These are phyloP conservation scores for Aproaerema taeniolella DNA, from an alignment of 2,888 invertebrate genomes.

Conservation along the genomic window DNA sequence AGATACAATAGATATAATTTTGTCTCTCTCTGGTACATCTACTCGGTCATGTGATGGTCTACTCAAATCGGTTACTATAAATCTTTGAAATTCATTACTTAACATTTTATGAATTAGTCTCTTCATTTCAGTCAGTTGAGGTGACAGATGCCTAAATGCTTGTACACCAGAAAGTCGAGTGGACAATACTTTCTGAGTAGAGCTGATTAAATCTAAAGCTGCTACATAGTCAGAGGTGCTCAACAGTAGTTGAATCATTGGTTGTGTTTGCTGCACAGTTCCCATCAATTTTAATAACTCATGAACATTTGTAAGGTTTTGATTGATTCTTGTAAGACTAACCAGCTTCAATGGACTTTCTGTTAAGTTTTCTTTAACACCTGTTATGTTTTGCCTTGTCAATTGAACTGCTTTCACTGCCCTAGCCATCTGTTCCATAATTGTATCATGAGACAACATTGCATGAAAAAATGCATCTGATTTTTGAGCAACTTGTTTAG, in stretches of 20 bases:
- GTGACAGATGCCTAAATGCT: slow-evolving; percentile 96
- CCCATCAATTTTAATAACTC: slow-evolving; percentile 93
- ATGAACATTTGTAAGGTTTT: slow-evolving; percentile 81
- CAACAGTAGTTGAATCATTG: slow-evolving; percentile 95
- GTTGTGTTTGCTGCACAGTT: slow-evolving; percentile 98
- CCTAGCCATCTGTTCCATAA: slow-evolving; percentile 95
- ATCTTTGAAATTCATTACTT: slow-evolving; percentile 94
- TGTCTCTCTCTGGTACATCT: slow-evolving; percentile 88
- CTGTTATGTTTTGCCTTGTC: slow-evolving; percentile 85
- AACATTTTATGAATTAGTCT: slow-evolving; percentile 98
- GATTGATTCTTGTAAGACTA: slow-evolving; percentile 80
- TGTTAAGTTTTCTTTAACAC: slow-evolving; percentile 87
- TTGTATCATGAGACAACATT: slow-evolving; percentile 98
- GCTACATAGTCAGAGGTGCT: slow-evolving; percentile 98
- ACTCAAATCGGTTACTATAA: slow-evolving; percentile 94
- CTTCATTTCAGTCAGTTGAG: slow-evolving; percentile 97
- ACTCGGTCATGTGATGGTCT: slow-evolving; percentile 80
- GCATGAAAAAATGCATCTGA: slow-evolving; percentile 98
- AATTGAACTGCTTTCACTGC: slow-evolving; percentile 86
- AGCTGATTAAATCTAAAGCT: slow-evolving; percentile 96
- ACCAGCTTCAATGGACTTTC: slow-evolving; percentile 88
- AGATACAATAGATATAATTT: slow-evolving; percentile 91
- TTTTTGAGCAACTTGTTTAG: slow-evolving; percentile 94
- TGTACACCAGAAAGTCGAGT: slow-evolving; percentile 95
- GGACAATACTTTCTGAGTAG: slow-evolving; percentile 95